Conservation (phyloP, 2,797 vertebrate genomes). For the Enteromius fasciolatus region DNA sequence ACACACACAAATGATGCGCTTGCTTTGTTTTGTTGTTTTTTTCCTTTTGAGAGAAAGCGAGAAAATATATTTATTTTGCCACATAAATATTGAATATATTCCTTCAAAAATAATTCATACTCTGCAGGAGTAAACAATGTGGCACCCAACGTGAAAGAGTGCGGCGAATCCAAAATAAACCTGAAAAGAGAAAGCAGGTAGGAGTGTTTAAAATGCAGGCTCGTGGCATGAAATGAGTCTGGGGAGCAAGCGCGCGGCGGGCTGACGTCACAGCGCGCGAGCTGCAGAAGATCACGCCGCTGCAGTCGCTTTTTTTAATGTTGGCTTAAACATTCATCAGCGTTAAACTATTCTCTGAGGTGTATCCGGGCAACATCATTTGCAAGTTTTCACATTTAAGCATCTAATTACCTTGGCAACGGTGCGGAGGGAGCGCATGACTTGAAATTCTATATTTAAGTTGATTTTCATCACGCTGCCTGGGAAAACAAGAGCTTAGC, state of each 20-base stretch:
- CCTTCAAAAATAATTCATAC: conserved; percentile 46
- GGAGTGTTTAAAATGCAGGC: conserved; percentile 16
- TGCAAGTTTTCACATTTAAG: conserved; percentile 48
- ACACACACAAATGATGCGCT: conserved; percentile 40
- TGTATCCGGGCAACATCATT: conserved; percentile 50
- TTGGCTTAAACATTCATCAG: conserved; percentile 51
- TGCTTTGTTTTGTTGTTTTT: conserved; percentile 43
- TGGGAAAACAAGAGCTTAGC: conserved; percentile 51
- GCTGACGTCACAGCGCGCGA: neutral
- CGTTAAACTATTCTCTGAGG: conserved; percentile 48
- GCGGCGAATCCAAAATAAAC: conserved; percentile 36
- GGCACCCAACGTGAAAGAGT: conserved; percentile 6
- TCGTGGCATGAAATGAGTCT: conserved; percentile 7
- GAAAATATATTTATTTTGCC: conserved; percentile 45
- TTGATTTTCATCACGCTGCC: conserved; percentile 40
- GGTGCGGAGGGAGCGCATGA: conserved; percentile 6
- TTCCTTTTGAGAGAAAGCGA: conserved; percentile 17
- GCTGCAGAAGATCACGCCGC: conserved; percentile 30
- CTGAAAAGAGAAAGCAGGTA: conserved; percentile 13
- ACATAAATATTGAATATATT: conserved; percentile 49
- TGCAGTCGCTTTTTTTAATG: conserved; percentile 26
- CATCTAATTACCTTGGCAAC: conserved; percentile 50
- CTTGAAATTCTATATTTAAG: conserved; percentile 45
- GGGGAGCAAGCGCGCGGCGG: neutral
- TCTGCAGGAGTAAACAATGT: conserved; percentile 36